Percentiles rank a stretch among this genome's conserved stretches.
phyloP scores from a whole-genome alignment of 2,888 invertebrate species.

The Drosophila yooni region DNA sequence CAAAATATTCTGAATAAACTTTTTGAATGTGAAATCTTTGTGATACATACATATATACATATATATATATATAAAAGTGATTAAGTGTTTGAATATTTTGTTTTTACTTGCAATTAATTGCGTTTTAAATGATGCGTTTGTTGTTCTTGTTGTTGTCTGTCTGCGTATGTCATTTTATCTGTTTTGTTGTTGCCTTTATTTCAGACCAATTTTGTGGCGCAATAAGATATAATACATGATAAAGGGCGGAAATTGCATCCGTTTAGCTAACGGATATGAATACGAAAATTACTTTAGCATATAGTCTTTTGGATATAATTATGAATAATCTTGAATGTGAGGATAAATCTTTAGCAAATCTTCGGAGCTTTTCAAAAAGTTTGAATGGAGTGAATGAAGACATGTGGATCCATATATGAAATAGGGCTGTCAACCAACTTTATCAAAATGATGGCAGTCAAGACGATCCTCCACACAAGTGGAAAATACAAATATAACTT shows the following conservation, averaged over 20 bases:
- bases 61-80: background rate
- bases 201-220: slow-evolving; percentile 8
- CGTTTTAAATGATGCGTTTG: slow-evolving; percentile 37
- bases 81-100: slow-evolving; percentile 11
- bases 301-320: too few relatives aligned
- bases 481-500: background rate
- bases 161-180: slow-evolving; percentile 35
- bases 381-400: background rate
- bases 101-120: slow-evolving; percentile 37
- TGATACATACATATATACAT: background rate
- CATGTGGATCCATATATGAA: background rate
- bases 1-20: background rate
- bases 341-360: background rate
- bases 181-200: slow-evolving; percentile 16
- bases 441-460: background rate
- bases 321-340: too few relatives aligned
- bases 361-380: background rate
- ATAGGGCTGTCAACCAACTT: background rate
- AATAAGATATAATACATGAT: slow-evolving; percentile 6
- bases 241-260: slow-evolving; percentile 13
- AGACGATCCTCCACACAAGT: background rate
- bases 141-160: slow-evolving; percentile 33
- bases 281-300: too few relatives aligned
- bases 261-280: slow-evolving; percentile 2
- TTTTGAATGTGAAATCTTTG: slow-evolving; percentile 1